Evolutionary conservation across 2,888 invertebrate genomes (phyloP), one percentile per base, ranked within the genome.

Genomic region (Pherbina coryleti): DNA sequence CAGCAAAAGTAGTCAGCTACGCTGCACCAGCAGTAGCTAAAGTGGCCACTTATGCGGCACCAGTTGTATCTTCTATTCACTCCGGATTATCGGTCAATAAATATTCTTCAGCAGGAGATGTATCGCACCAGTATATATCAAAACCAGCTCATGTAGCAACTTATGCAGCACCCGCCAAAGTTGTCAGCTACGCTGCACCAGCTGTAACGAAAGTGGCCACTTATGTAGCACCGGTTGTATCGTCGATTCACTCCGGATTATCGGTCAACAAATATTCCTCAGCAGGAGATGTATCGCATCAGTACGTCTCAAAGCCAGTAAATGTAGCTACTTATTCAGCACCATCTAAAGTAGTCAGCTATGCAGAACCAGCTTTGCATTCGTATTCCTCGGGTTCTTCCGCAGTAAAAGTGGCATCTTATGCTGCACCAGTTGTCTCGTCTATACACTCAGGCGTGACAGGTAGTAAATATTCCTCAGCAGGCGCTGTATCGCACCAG

Each of bases 401-500:
- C 14, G 8, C 11, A 22, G 60, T 17, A 22, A 57, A 57, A 25
- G 22, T 57, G 14, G 19, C 57, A 5, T 9, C 57, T 57, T 57
- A 57, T 57, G 5, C 60, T 3, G 22, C 60, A 17, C 82, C 84
- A 7, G 44, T 14, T 44, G 44, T 44, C 2, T 44, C 44, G 3
- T 44, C 44, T 44, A 8, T 55, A 0, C 55, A 55, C 22, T 19
- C 34, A 11, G 55, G 55, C 34, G 55, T 19, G 17, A 77, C 64
- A 70, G 51, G 31, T 8, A 75, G 37, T 67, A 80, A 34, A 25
- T 81, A 73, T 75, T 76, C 9, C 77, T 70, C 77, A 2, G 75
- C 71, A 53, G 78, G 75, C 14, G 76, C 76, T 31, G 60, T 78
- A 19, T 78, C 88, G 0, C 83, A 85, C 77, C 85, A 86, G 25